Evolutionary conservation across 1,140 invertebrate genomes (phyloP), one percentile per base, ranked within the genome.

Genomic region (Anastrepha obliqua): DNA sequence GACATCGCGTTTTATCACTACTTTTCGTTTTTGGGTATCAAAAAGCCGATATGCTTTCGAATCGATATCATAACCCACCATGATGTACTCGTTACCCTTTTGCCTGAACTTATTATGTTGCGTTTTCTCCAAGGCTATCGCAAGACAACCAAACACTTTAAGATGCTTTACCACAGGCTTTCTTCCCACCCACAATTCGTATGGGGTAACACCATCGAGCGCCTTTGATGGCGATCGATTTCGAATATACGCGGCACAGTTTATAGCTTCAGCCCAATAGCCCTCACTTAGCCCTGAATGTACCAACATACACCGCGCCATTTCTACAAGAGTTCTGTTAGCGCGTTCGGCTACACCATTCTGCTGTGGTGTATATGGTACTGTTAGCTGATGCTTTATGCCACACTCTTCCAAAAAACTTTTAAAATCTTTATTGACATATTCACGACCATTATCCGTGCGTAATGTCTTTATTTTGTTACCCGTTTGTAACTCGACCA

Each of bases 41-140:
- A 51, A 88, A 85, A 94, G 85, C 81, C 92, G 89, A 90, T 94
- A 94, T 11, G 92, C 93, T 88, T 93, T 94, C 8, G 89, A 89
- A 11, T 90, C 88, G 20, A 88, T 90, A 87, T 91, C 90, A 87
- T 94, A 94, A 4, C 94, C 94, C 55, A 94, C 92, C 89, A 95
- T 93, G 3, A 93, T 90, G 29, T 88, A 89, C 59, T 88, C 85
- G 74, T 90, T 89, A 81, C 90, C 89, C 86, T 93, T 93, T 59
- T 89, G 86, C 88, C 90, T 90, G 87, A 92, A 88, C 89, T 93
- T 94, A 8, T 89, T 88, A 42, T 92, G 91, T 86, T 86, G 90
- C 78, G 39, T 92, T 89, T 65, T 93, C 74, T 94, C 88, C 62
- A 93, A 92, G 0, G 91, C 91, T 85, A 90, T 89, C 3, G 87